phyloP scores from a whole-genome alignment of 1,140 invertebrate genomes.

The Ceratoteleas bidentatus region DNA sequence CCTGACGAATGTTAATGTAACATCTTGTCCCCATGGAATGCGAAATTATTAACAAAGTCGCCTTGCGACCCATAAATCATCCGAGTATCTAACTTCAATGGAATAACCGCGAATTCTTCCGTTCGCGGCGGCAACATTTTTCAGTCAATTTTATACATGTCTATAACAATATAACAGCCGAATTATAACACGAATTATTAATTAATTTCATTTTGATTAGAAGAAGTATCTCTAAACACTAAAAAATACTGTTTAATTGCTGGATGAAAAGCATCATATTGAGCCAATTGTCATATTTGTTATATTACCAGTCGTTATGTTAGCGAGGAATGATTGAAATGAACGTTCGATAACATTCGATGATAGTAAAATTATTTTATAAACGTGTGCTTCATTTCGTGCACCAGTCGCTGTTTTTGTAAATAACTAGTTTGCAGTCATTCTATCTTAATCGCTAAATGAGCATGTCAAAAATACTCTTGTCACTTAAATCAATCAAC shows the following conservation, averaged over 20 bases:
- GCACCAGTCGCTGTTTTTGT: conserved; percentile 39
- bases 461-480: conserved; percentile 20
- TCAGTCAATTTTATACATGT: conserved; percentile 33
- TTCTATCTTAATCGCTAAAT: conserved; percentile 28
- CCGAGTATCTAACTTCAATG: too few species aligned
- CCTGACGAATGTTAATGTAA: not conserved
- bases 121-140: too few species aligned
- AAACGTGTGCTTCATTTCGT: conserved; percentile 21
- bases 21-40: not conserved
- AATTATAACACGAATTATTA: too few species aligned
- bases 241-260: conserved; percentile 3
- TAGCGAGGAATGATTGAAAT: conserved; percentile 23
- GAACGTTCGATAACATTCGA: conserved; percentile 34
- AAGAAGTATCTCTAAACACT: not conserved
- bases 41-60: too few species aligned
- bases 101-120: too few species aligned
- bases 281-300: conserved; percentile 24
- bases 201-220: too few species aligned
- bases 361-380: conserved; percentile 42
- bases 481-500: conserved; percentile 10
- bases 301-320: conserved; percentile 7
- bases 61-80: too few species aligned
- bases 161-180: not conserved
- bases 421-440: conserved; percentile 21
- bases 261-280: conserved; percentile 26